Percentiles rank a stretch among this genome's conserved stretches.
phyloP scores from a whole-genome alignment of 1,140 invertebrate genomes.

The Delia radicum region DNA sequence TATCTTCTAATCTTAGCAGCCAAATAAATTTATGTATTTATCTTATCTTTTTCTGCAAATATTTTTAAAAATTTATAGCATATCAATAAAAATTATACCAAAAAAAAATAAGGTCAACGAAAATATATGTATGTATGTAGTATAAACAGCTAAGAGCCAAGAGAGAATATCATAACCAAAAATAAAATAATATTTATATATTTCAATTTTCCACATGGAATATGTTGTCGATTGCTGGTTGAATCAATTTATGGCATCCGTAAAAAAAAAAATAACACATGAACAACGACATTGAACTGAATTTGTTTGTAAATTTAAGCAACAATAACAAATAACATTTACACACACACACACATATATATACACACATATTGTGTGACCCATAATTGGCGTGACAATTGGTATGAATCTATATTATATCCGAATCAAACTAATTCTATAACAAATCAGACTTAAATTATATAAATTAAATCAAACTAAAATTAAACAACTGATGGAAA shows the following conservation, averaged over 20 bases:
- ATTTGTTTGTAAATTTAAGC: not conserved
- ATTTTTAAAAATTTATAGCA: no score
- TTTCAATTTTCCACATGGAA: slow-evolving; percentile 24
- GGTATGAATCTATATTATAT: no score
- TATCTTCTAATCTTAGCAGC: no score
- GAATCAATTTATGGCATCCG: slow-evolving; percentile 23
- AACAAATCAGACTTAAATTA: no score
- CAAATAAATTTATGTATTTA: no score
- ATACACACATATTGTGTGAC: not conserved
- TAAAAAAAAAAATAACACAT: not conserved
- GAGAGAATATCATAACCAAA: not conserved
- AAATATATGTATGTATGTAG: no score
- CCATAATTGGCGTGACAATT: no score
- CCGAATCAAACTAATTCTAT: no score
- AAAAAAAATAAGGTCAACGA: not conserved
- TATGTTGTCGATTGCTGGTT: slow-evolving; percentile 18
- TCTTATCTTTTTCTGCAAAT: no score
- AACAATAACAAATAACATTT: not conserved
- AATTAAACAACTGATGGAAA: no score
- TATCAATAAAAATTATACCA: no score
- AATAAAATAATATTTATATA: slow-evolving; percentile 4
- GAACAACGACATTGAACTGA: not conserved
- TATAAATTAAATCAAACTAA: no score
- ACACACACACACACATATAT: not conserved
- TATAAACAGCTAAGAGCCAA: not conserved